A percentile compares a stretch with the other conserved stretches of the same genome.
Conservation (phyloP, 2,888 invertebrate genomes). For the Erebia epiphron region DNA sequence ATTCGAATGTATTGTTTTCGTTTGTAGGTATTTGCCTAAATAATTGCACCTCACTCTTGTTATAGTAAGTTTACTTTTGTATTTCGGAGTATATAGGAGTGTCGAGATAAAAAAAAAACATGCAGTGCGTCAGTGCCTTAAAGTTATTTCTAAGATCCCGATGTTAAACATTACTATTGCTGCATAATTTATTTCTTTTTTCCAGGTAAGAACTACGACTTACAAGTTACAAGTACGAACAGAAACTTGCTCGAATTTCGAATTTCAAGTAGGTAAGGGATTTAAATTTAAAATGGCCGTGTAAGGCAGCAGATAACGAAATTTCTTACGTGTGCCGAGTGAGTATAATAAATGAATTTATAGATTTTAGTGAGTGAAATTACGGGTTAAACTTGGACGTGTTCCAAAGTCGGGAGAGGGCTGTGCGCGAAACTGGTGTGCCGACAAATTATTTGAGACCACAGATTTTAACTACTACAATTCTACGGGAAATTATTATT, state of each 20-base stretch:
- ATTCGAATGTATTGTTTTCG: too few relatives aligned
- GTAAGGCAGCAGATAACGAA: constrained; percentile 36
- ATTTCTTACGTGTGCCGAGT: constrained; percentile 26
- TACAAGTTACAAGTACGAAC: neutral
- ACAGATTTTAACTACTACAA: constrained; percentile 20
- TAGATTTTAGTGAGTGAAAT: constrained; percentile 47
- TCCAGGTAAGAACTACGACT: constrained; percentile 39
- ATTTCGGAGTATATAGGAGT: too few relatives aligned
- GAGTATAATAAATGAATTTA: constrained; percentile 38
- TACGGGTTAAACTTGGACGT: constrained; percentile 52
- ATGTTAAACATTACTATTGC: constrained; percentile 17
- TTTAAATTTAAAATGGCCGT: constrained; percentile 36
- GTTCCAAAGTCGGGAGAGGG: constrained; percentile 51
- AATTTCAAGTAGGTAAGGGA: constrained; percentile 25
- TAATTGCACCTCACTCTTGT: too few relatives aligned
- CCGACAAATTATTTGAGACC: constrained; percentile 41
- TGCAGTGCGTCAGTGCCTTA: neutral
- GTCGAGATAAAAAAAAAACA: neutral
- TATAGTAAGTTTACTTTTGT: too few relatives aligned
- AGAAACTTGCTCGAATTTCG: constrained; percentile 28
- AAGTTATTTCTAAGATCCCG: neutral
- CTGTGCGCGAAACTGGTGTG: constrained; percentile 41
- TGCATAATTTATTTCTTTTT: constrained; percentile 39
- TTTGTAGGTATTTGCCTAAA: too few relatives aligned
- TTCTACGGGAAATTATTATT: constrained; percentile 19